Conservation (phyloP, 2,888 invertebrate species). For the Drosophila acutilabella region DNA sequence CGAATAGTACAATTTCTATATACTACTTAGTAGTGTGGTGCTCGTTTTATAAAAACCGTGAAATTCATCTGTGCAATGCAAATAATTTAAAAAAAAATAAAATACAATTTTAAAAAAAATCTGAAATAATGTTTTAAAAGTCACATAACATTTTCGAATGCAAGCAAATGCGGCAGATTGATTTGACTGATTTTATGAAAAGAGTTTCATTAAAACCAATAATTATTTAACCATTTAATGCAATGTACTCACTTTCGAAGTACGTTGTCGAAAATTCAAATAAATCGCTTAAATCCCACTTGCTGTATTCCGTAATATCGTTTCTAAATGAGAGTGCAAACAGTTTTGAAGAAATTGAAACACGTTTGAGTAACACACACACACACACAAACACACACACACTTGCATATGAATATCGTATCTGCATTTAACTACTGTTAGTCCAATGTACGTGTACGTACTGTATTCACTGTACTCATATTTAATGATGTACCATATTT, state of each 20-base stretch:
- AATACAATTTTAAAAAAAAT: neutral
- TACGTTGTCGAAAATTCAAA: constrained; percentile 31
- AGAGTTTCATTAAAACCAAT: constrained; percentile 18
- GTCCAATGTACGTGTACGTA: constrained; percentile 12
- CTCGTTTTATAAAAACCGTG: constrained; percentile 59
- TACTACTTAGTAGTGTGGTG: constrained; percentile 68
- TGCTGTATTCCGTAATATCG: constrained; percentile 73
- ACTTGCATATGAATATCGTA: constrained; percentile 82
- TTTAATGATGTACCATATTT: constrained; percentile 2
- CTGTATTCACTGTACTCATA: neutral
- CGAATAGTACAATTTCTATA: constrained; percentile 3
- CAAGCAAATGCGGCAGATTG: constrained; percentile 36
- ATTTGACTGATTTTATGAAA: constrained; percentile 49
- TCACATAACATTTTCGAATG: neutral
- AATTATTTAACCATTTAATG: constrained; percentile 8
- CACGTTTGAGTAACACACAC: constrained; percentile 82
- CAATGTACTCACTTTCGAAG: constrained; percentile 3
- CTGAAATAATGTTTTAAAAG: neutral
- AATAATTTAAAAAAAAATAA: neutral
- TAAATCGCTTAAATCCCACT: constrained; percentile 82
- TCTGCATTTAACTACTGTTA: constrained; percentile 48
- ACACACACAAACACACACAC: constrained; percentile 3
- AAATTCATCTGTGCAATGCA: constrained; percentile 37
- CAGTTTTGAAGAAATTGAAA: constrained; percentile 83
- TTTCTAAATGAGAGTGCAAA: constrained; percentile 42